phyloP scores from a whole-genome alignment of 2,888 invertebrate genomes.

The Melanophora roralis region DNA sequence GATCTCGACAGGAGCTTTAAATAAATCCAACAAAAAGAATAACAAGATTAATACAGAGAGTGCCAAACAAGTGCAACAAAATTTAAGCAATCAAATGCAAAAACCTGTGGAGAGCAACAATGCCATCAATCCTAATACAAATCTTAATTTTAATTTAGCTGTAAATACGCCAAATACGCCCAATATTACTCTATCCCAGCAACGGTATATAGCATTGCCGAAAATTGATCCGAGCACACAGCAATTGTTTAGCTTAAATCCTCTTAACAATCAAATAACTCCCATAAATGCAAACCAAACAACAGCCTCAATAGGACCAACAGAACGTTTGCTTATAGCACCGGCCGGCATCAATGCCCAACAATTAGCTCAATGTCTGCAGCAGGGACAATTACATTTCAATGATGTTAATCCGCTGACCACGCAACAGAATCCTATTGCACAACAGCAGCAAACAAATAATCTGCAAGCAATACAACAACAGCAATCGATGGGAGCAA shows the following conservation, averaged over 20 bases:
- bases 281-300: slow-evolving; percentile 76
- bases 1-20: slow-evolving; percentile 56
- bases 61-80: slow-evolving; percentile 30
- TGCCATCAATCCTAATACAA: slow-evolving; percentile 1
- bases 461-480: slow-evolving; percentile 35
- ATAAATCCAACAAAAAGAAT: slow-evolving; percentile 63
- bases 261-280: slow-evolving; percentile 77
- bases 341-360: slow-evolving; percentile 77
- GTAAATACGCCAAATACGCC: slow-evolving; percentile 57
- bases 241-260: slow-evolving; percentile 76
- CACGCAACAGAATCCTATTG: slow-evolving; percentile 35
- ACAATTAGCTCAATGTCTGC: slow-evolving; percentile 76
- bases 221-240: slow-evolving; percentile 76
- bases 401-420: slow-evolving; percentile 75
- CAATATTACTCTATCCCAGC: slow-evolving; percentile 54
- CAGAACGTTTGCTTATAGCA: slow-evolving; percentile 76
- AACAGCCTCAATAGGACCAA: slow-evolving; percentile 75
- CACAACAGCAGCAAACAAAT: slow-evolving; percentile 17
- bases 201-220: slow-evolving; percentile 75
- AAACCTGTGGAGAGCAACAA: not conserved
- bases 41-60: slow-evolving; percentile 41
- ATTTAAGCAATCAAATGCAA: slow-evolving; percentile 20
- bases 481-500: slow-evolving; percentile 5
- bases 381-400: slow-evolving; percentile 77
- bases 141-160: slow-evolving; percentile 41